Conservation (phyloP, 2,797 vertebrate species). For the Alouatta caraya region DNA sequence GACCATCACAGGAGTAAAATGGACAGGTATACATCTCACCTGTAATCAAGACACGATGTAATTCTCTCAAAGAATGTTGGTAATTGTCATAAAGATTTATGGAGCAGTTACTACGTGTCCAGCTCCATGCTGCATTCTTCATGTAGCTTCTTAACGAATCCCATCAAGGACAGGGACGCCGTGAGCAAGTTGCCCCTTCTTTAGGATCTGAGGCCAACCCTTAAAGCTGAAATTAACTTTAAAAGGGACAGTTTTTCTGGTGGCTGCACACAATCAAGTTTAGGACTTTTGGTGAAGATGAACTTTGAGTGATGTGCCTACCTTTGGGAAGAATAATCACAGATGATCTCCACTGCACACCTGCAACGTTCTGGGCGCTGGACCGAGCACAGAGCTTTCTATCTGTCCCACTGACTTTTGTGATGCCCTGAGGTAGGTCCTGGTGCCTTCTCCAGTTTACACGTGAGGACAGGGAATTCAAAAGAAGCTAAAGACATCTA, state of each 20-base stretch:
- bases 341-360: accelerated
- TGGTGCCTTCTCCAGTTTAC: neutral
- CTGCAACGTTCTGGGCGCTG: accelerated
- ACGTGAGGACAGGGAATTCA: neutral
- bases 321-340: neutral
- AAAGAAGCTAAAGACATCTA: neutral
- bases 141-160: accelerated
- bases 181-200: accelerated
- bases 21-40: neutral
- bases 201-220: neutral
- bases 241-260: neutral
- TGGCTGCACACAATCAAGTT: neutral
- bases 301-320: accelerated
- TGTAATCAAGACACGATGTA: neutral
- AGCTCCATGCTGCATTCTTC: too few relatives aligned
- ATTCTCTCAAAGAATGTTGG: neutral
- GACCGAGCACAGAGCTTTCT: accelerated
- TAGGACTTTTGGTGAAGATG: neutral
- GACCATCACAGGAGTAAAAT: neutral
- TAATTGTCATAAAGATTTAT: too few relatives aligned
- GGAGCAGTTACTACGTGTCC: accelerated
- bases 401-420: neutral
- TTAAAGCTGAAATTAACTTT: neutral
- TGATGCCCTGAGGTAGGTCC: neutral
- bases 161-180: accelerated